phyloP scores from a whole-genome alignment of 2,888 invertebrate species.

The Prosopocoilus inquinatus region DNA sequence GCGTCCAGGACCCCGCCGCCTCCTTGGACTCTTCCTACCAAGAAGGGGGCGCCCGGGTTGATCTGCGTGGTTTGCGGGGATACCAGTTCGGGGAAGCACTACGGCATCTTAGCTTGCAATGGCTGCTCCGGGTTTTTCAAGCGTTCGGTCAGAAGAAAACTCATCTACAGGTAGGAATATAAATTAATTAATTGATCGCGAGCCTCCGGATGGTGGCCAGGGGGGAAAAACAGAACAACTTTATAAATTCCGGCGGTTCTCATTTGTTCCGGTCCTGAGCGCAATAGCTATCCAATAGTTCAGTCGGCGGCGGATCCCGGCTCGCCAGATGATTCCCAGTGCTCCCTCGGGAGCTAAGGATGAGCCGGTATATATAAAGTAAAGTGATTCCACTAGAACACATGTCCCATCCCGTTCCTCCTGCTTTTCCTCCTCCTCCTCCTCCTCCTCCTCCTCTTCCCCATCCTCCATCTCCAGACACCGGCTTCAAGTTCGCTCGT shows the following conservation, averaged over 20 bases:
- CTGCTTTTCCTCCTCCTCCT: slow-evolving; percentile 10
- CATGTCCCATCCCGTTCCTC: slow-evolving; percentile 34
- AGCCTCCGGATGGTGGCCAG: too few relatives aligned
- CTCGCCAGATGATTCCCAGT: slow-evolving; percentile 44
- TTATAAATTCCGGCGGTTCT: too few relatives aligned
- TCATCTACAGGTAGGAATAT: slow-evolving; percentile 67
- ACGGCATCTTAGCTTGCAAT: slow-evolving; percentile 97
- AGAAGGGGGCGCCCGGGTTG: slow-evolving; percentile 68
- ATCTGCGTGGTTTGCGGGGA: slow-evolving; percentile 97
- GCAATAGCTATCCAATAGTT: slow-evolving; percentile 43
- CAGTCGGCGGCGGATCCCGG: slow-evolving; percentile 38
- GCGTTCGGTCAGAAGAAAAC: slow-evolving; percentile 89
- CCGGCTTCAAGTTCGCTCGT: slow-evolving; percentile 27
- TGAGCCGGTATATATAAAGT: slow-evolving; percentile 37
- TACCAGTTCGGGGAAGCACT: slow-evolving; percentile 95
- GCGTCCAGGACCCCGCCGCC: slow-evolving; percentile 63
- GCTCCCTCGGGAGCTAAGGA: slow-evolving; percentile 37
- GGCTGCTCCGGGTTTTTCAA: slow-evolving; percentile 99
- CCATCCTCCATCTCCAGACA: slow-evolving; percentile 14
- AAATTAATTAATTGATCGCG: too few relatives aligned
- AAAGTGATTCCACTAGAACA: slow-evolving; percentile 43
- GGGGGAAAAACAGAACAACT: too few relatives aligned
- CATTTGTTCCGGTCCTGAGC: slow-evolving; percentile 29
- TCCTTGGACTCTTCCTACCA: slow-evolving; percentile 53
- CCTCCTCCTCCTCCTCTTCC: slow-evolving; percentile 12